Evolutionary conservation across 2,113 vertebrate genomes (phyloP), one percentile per base, ranked within the genome.

Genomic region (Nibea albiflora): DNA sequence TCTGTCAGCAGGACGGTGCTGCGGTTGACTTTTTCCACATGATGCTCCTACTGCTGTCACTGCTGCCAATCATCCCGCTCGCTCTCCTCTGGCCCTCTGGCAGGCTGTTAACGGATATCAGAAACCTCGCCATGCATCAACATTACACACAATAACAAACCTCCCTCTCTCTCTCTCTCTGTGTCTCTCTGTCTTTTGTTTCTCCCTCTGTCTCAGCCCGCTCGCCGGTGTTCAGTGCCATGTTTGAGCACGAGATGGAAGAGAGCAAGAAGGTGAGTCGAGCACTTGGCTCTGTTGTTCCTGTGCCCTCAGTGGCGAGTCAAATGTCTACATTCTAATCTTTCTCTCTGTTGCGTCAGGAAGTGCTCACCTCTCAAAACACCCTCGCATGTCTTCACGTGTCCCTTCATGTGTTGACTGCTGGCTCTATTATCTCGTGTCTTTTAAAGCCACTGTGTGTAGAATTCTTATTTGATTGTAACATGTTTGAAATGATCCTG

Each of bases 191-290:
- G 8, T 70, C n/a, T 80, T 47, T 60, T 31, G 19, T 89, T 26
- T 84, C 26, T 67, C 68, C 72, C 31, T 83, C 26, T 62, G 46
- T 77, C 31, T 53, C 90, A 97, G 97, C 97, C 0, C 96, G 96
- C 22, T 98, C 96, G 24, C 97, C 96, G 0, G 96, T 98, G 70
- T 98, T 98, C 94, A 96, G 96, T 47, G 96, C 96, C 89, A 97
- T 97, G 97, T 98, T 98, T 90, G 96, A 98, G 91, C 97, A 97
- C 19, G 96, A 97, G 92, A 98, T 97, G 97, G 96, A 97, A 76
- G 96, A 98, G 87, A 98, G 96, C 81, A 96, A 96, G 90, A 97
- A 97, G 95, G 97, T 97, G 90, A 93, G 95, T 92, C 3, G 35
- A 63, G 47, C 60, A 2, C 69, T 56, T 58, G 50, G 66, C 64